Evolutionary conservation across 35 echinoderm and acorn worm genomes (phyloP), one percentile per base, ranked within the genome.

Genomic region (Ophiothrix spiculata): DNA sequence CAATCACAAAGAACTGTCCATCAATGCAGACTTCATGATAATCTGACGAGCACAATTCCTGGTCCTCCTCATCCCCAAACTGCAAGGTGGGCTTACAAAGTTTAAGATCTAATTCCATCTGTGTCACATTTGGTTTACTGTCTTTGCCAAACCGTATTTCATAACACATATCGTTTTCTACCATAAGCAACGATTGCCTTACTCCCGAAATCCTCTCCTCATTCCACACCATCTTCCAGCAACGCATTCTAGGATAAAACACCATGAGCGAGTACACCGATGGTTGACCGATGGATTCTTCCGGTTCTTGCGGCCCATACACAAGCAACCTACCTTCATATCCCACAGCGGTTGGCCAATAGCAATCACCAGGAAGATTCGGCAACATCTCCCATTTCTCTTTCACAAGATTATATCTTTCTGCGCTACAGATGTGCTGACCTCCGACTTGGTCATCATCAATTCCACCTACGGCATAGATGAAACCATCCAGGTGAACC

Each of bases 1-100:
- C 60, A 69, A 69, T 69, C 60, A 69, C 60, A 69, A 15, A 69
- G 60, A 69, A 69, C 60, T 69, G 60, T 25, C 60, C 60, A 69
- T 69, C 60, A 28, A 69, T 69, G 60, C 60, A 69, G 3, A 69
- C 60, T 69, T 69, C 60, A 25, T 69, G 60, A 25, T 69, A 69
- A n/a, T 69, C 60, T 28, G 60, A 69, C 25, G 60, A 69, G 25
- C 60, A 69, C 3, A 69, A n/a, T 25, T 69, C 60, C 25, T 69
- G 60, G 29, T 69, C 60, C 29, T 69, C 60, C 60, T 69, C 60
- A 25, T 69, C 60, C 3, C 60, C 60, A 25, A 69, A 69, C 25
- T 69, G 60, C 25, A 69, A 69, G 60, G 60, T 69, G 23, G 60
- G 60, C 25, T 69, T 69, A n/a, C 6, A 4, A 4, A 25, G 17